A percentile compares a stretch with the other conserved stretches of the same genome.
phyloP scores from a whole-genome alignment of 35 echinoderm and acorn worm genomes.

The Diadema setosum region DNA sequence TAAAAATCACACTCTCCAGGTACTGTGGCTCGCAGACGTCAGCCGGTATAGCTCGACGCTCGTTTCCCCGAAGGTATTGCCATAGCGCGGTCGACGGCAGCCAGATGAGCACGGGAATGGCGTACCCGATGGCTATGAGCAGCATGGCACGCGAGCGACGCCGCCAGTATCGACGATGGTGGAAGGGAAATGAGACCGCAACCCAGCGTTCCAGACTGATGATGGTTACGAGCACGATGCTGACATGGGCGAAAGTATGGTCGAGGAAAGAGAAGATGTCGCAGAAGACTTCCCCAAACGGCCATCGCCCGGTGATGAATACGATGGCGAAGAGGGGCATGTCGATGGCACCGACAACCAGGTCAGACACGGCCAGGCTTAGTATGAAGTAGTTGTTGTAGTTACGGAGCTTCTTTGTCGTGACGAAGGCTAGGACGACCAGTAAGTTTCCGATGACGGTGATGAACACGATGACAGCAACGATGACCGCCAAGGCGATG shows the following conservation, averaged over 20 bases:
- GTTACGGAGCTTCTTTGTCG: slow-evolving; percentile 22
- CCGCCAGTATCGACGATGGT: slow-evolving; percentile 9
- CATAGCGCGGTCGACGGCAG: not conserved
- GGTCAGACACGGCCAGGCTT: slow-evolving; percentile 30
- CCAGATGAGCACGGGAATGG: not conserved
- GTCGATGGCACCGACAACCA: not conserved
- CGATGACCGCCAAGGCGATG: not conserved
- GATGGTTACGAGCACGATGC: not conserved
- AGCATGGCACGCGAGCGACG: not conserved
- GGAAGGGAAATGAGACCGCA: not conserved
- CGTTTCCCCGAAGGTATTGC: not conserved
- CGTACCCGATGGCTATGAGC: not conserved
- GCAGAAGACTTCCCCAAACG: slow-evolving; percentile 8
- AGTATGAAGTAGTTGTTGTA: slow-evolving; percentile 46
- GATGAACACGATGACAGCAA: not conserved
- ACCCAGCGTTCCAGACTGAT: slow-evolving; percentile 49
- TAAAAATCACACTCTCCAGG: not conserved
- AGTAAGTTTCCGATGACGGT: slow-evolving; percentile 34
- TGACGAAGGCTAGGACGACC: slow-evolving; percentile 9
- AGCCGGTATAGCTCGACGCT: not conserved
- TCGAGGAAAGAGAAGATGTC: not conserved
- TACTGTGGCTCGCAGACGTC: slow-evolving; percentile 6
- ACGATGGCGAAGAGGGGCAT: not conserved
- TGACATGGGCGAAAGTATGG: slow-evolving; percentile 1
- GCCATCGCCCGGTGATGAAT: slow-evolving; percentile 27